phyloP scores from a whole-genome alignment of 2,797 vertebrate genomes.

The Denticeps clupeoides region DNA sequence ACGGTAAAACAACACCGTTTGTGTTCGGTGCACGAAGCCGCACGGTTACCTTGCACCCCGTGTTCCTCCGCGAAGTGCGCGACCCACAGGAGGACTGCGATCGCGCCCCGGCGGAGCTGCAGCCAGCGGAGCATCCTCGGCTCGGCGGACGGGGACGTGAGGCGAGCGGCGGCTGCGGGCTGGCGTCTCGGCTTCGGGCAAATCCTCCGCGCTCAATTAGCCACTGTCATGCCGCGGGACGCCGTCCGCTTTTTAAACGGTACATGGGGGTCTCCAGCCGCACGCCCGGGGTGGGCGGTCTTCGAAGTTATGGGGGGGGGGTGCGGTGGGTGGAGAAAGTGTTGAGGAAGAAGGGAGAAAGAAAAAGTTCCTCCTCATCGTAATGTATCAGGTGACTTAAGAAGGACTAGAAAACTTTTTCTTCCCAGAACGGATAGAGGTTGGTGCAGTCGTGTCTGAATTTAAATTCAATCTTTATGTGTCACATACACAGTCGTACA shows the following conservation, averaged over 20 bases:
- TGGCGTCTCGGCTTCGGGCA: conserved; percentile 48
- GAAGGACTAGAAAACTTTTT: conserved; percentile 19
- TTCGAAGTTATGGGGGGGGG: conserved; percentile 60
- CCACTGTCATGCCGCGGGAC: conserved; percentile 69
- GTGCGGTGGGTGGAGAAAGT: conserved; percentile 62
- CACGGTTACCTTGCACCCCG: conserved; percentile 64
- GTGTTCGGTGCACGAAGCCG: neutral
- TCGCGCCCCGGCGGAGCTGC: conserved; percentile 56
- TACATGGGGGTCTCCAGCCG: conserved; percentile 66
- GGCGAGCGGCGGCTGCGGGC: conserved; percentile 35
- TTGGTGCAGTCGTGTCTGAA: neutral
- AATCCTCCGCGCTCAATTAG: conserved; percentile 70
- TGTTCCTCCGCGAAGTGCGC: conserved; percentile 73
- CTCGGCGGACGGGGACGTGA: conserved; percentile 46
- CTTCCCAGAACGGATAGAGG: conserved; percentile 2
- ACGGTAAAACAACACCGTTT: neutral
- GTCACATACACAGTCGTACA: no score
- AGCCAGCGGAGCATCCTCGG: conserved; percentile 66
- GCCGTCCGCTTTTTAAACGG: conserved; percentile 82
- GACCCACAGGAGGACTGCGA: conserved; percentile 66
- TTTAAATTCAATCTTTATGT: no score
- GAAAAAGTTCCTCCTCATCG: conserved; percentile 57
- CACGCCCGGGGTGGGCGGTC: conserved; percentile 75
- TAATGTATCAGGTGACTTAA: conserved; percentile 69
- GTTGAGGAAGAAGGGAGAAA: no score